Percentiles rank a stretch among this genome's conserved stretches.
Evolutionary conservation across 2,797 vertebrate species (phyloP).

Genomic region (Aldrovandia affinis): DNA sequence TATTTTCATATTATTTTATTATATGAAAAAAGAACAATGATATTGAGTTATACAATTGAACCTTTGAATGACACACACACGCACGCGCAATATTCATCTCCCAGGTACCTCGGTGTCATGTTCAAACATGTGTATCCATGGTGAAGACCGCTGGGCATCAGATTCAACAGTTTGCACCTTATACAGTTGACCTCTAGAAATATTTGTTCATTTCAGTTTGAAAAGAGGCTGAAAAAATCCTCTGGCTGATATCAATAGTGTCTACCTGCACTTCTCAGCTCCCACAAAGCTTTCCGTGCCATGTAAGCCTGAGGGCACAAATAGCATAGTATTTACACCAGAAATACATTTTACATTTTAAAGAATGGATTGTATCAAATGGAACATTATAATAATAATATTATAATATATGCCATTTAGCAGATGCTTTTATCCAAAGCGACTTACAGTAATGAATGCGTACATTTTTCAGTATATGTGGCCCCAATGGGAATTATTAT

Average conservation of each 20-base stretch:
- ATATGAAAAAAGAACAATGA: neutral
- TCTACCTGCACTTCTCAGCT: neutral
- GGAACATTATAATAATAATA: neutral
- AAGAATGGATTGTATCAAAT: neutral
- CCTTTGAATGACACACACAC: neutral
- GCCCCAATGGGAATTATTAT: too few relatives aligned
- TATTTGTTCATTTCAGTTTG: slow-evolving; percentile 9
- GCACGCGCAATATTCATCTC: too few relatives aligned
- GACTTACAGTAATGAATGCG: too few relatives aligned
- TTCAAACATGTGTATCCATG: neutral
- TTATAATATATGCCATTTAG: too few relatives aligned
- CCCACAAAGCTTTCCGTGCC: neutral
- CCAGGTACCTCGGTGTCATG: neutral
- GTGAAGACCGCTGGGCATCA: neutral
- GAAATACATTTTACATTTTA: neutral
- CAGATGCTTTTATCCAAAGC: too few relatives aligned
- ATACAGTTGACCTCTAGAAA: neutral
- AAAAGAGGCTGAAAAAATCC: neutral
- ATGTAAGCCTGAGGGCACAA: neutral
- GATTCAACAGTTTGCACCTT: neutral
- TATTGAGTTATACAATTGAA: neutral
- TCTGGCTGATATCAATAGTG: neutral
- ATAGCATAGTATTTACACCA: neutral
- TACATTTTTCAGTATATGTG: too few relatives aligned
- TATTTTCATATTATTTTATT: neutral